Conservation (phyloP, 2,113 vertebrate species). For the Pseudorasbora parva region DNA sequence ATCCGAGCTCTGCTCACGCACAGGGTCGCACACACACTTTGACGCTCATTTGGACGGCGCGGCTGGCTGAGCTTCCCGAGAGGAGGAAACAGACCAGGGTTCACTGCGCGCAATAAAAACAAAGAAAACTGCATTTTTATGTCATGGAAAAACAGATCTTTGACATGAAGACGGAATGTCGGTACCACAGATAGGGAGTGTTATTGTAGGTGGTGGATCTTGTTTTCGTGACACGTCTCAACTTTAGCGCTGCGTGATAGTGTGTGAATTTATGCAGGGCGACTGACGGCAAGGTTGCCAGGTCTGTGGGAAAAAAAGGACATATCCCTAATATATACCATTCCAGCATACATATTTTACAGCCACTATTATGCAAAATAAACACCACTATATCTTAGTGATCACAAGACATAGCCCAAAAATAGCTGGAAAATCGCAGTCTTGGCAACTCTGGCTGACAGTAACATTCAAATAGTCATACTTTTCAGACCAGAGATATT, state of each 20-base stretch:
- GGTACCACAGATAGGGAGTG: not conserved
- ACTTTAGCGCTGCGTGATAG: conserved; percentile 2
- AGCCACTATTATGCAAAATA: no score
- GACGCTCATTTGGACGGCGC: conserved; percentile 10
- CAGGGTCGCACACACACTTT: conserved; percentile 48
- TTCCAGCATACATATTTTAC: no score
- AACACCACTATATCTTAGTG: no score
- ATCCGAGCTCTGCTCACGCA: conserved; percentile 63
- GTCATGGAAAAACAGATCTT: not conserved
- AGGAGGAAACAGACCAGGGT: not conserved
- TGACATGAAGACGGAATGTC: not conserved
- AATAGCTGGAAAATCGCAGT: no score
- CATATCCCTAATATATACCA: no score
- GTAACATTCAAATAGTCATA: not conserved
- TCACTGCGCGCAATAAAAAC: conserved; percentile 18
- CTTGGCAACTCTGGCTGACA: no score
- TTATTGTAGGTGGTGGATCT: not conserved
- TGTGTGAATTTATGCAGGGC: not conserved
- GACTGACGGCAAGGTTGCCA: no score
- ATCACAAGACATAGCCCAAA: no score
- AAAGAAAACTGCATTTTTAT: conserved; percentile 6
- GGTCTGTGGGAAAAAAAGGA: no score
- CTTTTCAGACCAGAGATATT: no score
- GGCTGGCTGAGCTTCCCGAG: not conserved
- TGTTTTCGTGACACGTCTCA: not conserved